Evolutionary conservation across 2,113 vertebrate species (phyloP).

Genomic region (Tricholaema leucomelas): DNA sequence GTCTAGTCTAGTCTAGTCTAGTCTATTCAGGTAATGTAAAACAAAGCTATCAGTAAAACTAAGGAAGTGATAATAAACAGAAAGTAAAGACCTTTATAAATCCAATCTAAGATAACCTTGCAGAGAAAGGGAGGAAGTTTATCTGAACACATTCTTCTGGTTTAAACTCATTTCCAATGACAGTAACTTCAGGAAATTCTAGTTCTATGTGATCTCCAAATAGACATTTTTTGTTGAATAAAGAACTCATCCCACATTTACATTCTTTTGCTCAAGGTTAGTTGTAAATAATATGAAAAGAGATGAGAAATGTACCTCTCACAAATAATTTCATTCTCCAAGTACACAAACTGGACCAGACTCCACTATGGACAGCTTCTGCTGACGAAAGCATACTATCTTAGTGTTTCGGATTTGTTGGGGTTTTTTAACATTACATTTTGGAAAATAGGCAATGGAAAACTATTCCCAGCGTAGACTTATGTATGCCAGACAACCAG

Average conservation of each 20-base stretch:
- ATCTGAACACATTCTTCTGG: not conserved
- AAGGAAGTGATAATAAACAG: not conserved
- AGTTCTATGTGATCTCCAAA: not conserved
- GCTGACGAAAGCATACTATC: too few species aligned
- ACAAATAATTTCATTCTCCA: not conserved
- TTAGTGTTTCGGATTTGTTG: not conserved
- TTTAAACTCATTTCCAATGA: not conserved
- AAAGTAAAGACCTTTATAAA: not conserved
- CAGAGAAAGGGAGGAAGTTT: not conserved
- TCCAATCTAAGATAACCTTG: not conserved
- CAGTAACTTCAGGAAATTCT: not conserved
- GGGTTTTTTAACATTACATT: not conserved
- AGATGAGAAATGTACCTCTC: not conserved
- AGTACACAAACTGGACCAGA: not conserved
- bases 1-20: too few species aligned
- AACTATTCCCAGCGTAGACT: not conserved
- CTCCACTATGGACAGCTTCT: not conserved
- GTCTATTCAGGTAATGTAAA: not conserved
- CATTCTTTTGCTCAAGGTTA: not conserved
- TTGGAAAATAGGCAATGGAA: not conserved
- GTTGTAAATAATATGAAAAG: not conserved
- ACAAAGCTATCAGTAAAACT: not conserved
- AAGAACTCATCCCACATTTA: not conserved
- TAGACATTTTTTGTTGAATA: not conserved
- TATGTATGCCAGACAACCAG: not conserved